A percentile compares a stretch with the other conserved stretches of the same genome.
phyloP scores from a whole-genome alignment of 1,140 invertebrate species.

The Ditylenchus dipsaci region DNA sequence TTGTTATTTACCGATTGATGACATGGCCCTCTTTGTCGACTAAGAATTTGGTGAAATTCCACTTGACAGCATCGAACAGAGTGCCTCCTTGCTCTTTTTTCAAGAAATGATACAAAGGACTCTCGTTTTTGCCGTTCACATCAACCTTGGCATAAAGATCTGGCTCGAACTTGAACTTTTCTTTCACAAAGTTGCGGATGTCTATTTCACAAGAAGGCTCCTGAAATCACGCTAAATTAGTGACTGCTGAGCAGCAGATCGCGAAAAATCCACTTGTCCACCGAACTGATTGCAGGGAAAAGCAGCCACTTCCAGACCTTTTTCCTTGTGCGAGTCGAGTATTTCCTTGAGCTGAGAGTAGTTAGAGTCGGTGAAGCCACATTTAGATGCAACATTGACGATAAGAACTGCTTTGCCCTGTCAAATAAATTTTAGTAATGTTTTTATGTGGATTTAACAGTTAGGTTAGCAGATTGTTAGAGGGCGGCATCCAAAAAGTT shows the following conservation, averaged over 20 bases:
- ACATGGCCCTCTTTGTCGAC: slow-evolving; percentile 36
- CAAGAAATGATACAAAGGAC: slow-evolving; percentile 38
- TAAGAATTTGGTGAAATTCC: slow-evolving; percentile 47
- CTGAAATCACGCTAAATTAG: slow-evolving; percentile 10
- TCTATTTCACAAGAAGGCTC: slow-evolving; percentile 36
- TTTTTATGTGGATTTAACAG: no score
- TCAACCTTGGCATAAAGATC: slow-evolving; percentile 47
- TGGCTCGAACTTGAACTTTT: slow-evolving; percentile 43
- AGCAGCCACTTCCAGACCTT: slow-evolving; percentile 40
- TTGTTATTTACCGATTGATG: slow-evolving; percentile 22
- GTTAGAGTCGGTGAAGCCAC: slow-evolving; percentile 39
- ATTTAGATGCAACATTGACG: slow-evolving; percentile 43
- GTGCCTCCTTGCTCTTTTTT: slow-evolving; percentile 41
- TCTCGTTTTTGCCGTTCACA: slow-evolving; percentile 39
- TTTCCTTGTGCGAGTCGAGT: slow-evolving; percentile 35
- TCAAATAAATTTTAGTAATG: slow-evolving; percentile 10
- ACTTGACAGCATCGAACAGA: slow-evolving; percentile 41
- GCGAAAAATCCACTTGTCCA: neutral
- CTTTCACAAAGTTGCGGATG: slow-evolving; percentile 36
- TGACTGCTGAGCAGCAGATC: no score
- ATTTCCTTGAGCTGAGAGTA: slow-evolving; percentile 40
- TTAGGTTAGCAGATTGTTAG: no score
- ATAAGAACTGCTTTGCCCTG: slow-evolving; percentile 41
- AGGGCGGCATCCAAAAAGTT: no score
- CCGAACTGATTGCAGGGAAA: slow-evolving; percentile 49